Percentiles rank a stretch among this genome's conserved stretches.
Evolutionary conservation across 1,140 invertebrate genomes (phyloP).

Genomic region (Mesaphorura yosii): DNA sequence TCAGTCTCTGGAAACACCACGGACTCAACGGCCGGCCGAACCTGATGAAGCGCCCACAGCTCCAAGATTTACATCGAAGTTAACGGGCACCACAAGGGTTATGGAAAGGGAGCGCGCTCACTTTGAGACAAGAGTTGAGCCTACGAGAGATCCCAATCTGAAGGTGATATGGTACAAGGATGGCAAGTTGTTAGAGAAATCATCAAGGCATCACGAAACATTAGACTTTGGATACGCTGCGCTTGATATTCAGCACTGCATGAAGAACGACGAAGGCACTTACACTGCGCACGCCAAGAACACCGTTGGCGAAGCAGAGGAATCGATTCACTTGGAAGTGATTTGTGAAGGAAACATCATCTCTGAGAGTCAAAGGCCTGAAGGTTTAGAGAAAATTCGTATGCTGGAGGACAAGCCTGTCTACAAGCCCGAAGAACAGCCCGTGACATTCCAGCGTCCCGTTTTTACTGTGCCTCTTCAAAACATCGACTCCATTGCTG

Average conservation of each 20-base stretch:
- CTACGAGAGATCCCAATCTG: slow-evolving; percentile 78
- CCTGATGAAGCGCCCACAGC: slow-evolving; percentile 48
- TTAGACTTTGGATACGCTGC: slow-evolving; percentile 93
- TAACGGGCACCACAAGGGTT: slow-evolving; percentile 65
- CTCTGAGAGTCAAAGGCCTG: slow-evolving; percentile 81
- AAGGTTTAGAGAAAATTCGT: slow-evolving; percentile 87
- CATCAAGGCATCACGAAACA: slow-evolving; percentile 78
- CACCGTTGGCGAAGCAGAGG: slow-evolving; percentile 70
- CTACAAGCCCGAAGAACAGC: slow-evolving; percentile 49
- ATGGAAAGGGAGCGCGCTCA: slow-evolving; percentile 76
- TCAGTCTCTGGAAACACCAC: slow-evolving; percentile 57
- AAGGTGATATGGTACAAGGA: slow-evolving; percentile 85
- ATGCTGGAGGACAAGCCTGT: slow-evolving; percentile 75
- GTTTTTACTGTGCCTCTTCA: slow-evolving; percentile 90
- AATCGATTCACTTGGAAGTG: slow-evolving; percentile 65
- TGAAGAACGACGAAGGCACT: slow-evolving; percentile 86
- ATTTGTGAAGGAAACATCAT: slow-evolving; percentile 50
- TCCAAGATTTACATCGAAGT: slow-evolving; percentile 39
- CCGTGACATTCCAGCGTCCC: slow-evolving; percentile 75
- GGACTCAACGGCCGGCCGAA: slow-evolving; percentile 11
- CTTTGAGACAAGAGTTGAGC: slow-evolving; percentile 82
- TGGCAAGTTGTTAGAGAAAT: slow-evolving; percentile 72
- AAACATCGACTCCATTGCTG: slow-evolving; percentile 76
- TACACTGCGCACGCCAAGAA: slow-evolving; percentile 84
- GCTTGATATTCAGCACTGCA: slow-evolving; percentile 75